A percentile compares a stretch with the other conserved stretches of the same genome.
Evolutionary conservation across 2,888 invertebrate genomes (phyloP).

Genomic region (Syritta pipiens): DNA sequence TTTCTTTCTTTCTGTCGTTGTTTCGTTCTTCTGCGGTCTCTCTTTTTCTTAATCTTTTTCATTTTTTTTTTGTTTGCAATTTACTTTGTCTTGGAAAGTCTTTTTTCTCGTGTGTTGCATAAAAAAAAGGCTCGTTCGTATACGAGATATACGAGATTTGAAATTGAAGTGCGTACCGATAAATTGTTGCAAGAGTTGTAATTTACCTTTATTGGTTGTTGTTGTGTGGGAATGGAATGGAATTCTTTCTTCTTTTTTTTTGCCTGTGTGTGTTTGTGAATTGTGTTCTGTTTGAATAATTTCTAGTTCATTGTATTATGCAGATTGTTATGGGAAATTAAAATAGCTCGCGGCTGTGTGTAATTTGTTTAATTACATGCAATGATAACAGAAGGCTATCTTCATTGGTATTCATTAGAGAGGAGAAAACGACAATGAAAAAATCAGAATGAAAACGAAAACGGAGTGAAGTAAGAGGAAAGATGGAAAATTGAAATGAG

Average conservation of each 20-base stretch:
- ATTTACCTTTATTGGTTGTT: conserved; percentile 47
- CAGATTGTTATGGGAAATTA: conserved; percentile 41
- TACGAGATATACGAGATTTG: conserved; percentile 23
- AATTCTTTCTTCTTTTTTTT: no score
- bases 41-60: conserved; percentile 11
- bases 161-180: conserved; percentile 59
- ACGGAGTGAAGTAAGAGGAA: no score
- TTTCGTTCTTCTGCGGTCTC: background rate
- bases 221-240: conserved; percentile 20
- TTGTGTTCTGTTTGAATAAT: conserved; percentile 51
- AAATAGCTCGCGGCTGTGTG: conserved; percentile 9
- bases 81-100: conserved; percentile 33
- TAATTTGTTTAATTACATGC: conserved; percentile 19
- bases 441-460: no score
- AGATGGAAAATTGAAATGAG: no score
- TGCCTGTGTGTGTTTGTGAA: conserved; percentile 8
- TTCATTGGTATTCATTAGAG: conserved; percentile 1
- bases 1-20: background rate
- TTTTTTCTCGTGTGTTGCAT: conserved; percentile 27
- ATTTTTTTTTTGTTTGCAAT: conserved; percentile 22
- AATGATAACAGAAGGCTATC: conserved; percentile 7
- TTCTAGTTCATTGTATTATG: conserved; percentile 63
- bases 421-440: no score
- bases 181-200: conserved; percentile 63
- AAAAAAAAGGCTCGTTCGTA: no score